Conservation (phyloP, 2,113 vertebrate species). For the Dryoscopus gambensis region DNA sequence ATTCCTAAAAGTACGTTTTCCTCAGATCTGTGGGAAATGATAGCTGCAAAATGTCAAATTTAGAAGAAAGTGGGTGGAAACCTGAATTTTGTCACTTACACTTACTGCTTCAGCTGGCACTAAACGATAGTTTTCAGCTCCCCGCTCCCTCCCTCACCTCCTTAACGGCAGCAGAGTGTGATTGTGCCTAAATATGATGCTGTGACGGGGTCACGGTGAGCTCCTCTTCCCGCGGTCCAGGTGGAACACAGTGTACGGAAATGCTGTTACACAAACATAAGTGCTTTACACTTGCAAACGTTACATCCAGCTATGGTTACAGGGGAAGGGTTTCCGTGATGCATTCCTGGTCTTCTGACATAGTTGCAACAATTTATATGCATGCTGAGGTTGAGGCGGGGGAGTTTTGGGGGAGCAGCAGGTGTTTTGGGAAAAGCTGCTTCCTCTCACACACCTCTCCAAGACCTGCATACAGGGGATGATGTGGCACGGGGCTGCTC, state of each 20-base stretch:
- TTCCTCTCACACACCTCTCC: not conserved
- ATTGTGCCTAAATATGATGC: conserved; percentile 46
- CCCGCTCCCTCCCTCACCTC: conserved; percentile 8
- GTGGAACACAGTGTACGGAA: conserved; percentile 47
- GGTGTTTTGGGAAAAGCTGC: not conserved
- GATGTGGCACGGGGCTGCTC: not conserved
- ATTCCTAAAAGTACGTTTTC: not conserved
- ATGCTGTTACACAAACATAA: conserved; percentile 50
- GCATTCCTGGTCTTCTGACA: conserved; percentile 48
- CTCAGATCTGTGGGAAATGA: conserved; percentile 21
- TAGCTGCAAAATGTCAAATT: conserved; percentile 47
- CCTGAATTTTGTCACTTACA: conserved; percentile 37
- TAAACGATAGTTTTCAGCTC: not conserved
- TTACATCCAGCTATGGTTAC: conserved; percentile 28
- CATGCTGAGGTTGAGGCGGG: not conserved
- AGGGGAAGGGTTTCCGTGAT: conserved; percentile 49
- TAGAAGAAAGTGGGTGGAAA: conserved; percentile 55
- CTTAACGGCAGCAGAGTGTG: conserved; percentile 22
- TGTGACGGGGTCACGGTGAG: not conserved
- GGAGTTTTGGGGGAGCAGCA: not conserved
- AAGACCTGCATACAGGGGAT: not conserved
- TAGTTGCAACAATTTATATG: conserved; percentile 30
- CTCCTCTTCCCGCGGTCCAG: not conserved
- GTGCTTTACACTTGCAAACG: not conserved
- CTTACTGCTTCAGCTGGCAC: conserved; percentile 36